Conservation (phyloP, 1,140 invertebrate genomes). For the Nephotettix cincticeps region DNA sequence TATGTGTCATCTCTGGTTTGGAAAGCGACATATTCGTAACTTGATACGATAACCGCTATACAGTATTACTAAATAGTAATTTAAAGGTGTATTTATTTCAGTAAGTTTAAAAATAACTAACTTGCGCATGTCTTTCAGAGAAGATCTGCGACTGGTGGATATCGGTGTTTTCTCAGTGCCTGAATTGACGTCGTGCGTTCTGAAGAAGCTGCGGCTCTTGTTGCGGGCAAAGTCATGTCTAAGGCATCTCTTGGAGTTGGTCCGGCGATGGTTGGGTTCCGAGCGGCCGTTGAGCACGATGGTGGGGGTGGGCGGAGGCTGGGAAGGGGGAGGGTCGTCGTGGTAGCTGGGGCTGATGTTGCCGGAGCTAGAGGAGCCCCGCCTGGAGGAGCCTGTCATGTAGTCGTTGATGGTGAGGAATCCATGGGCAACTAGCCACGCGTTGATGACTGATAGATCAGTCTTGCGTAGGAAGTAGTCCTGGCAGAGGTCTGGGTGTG, state of each 20-base stretch:
- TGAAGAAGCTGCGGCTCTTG: slow-evolving; percentile 52
- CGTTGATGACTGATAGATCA: slow-evolving; percentile 51
- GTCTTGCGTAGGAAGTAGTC: slow-evolving; percentile 54
- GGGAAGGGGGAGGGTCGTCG: slow-evolving; percentile 34
- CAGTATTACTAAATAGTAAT: too few species aligned
- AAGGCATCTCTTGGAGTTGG: slow-evolving; percentile 53
- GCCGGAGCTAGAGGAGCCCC: slow-evolving; percentile 31
- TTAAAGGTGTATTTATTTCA: too few species aligned
- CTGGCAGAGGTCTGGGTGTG: slow-evolving; percentile 48
- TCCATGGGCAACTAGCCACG: slow-evolving; percentile 53
- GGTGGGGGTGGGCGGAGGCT: slow-evolving; percentile 10
- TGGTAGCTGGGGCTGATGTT: slow-evolving; percentile 32
- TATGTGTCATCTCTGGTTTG: too few species aligned
- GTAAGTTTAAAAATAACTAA: too few species aligned
- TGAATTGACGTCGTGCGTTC: slow-evolving; percentile 46
- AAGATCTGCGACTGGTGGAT: slow-evolving; percentile 44
- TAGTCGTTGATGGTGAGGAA: slow-evolving; percentile 49
- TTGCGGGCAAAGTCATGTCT: slow-evolving; percentile 54
- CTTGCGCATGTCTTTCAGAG: slow-evolving; percentile 50
- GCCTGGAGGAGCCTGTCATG: slow-evolving; percentile 32
- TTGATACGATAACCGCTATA: too few species aligned
- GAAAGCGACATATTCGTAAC: too few species aligned
- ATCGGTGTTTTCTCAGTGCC: slow-evolving; percentile 39
- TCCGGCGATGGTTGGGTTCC: slow-evolving; percentile 35
- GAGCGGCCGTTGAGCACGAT: slow-evolving; percentile 25